Evolutionary conservation across 2,797 vertebrate species (phyloP), one percentile per base, ranked within the genome.

Genomic region (Tokudaia muenninki): DNA sequence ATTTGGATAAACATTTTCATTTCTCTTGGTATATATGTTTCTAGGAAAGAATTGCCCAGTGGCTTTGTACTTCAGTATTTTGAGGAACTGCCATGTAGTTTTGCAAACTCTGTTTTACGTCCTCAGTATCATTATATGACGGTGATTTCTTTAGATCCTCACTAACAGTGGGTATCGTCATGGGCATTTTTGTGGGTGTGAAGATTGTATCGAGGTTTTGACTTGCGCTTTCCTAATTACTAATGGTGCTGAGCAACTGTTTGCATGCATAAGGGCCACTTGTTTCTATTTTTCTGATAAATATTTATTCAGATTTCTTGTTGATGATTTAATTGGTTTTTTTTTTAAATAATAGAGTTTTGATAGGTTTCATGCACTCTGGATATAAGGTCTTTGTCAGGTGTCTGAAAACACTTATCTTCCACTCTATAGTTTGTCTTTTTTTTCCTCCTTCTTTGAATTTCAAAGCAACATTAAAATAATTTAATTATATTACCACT

Each of bases 301-400:
- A 80, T 87, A 6, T 89, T 86, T 78, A 79, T 78, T 95, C 74
- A 87, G 55, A 59, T 93, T 92, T 70, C 52, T 94, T 90, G 52
- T 5, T 82, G 37, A 67, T 95, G 65, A 19, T 91, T 92, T 44
- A 6, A 92, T 79, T 93, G 44, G 47, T 92, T 78, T 44, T 31
- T 13, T n/a, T 55, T n/a, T n/a, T 57, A 59, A 21, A 81, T n/a
- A 55, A 21, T 31, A 2, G 29, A 79, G 29, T 59, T 91, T 26
- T 77, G 90, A 44, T 91, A 74, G 29, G 22, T 92, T 95, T 94
- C n/a, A 75, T 29, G 29, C 37, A 91, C 57, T 95, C 37, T 93
- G 5, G n/a, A 90, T 74, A 79, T 52, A 87, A 94, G 52, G 87
- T 55, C 47, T n/a, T 94, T 92, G 31, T 94, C 67, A 91, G 61